phyloP scores from a whole-genome alignment of 2,113 vertebrate genomes.

The Ahaetulla prasina region DNA sequence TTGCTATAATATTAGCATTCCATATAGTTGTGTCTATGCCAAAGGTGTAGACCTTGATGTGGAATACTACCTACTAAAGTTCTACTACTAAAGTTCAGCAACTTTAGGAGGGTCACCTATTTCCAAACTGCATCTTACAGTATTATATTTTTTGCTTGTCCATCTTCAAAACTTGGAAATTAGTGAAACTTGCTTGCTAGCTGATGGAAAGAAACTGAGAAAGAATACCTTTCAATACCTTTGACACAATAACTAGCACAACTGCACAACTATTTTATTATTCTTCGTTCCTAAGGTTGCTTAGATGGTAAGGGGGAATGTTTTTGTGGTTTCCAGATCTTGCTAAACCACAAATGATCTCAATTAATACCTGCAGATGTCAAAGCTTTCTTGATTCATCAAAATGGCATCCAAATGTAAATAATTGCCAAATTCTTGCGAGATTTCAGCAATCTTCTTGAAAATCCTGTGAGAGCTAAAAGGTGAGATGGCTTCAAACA shows the following conservation, averaged over 20 bases:
- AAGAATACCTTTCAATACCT: not conserved
- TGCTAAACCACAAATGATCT: not conserved
- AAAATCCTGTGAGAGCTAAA: not conserved
- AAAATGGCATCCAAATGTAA: not conserved
- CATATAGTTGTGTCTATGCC: not conserved
- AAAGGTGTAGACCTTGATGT: not conserved
- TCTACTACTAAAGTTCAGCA: not conserved
- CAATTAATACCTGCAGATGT: not conserved
- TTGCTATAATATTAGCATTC: not conserved
- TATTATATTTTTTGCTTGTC: not conserved
- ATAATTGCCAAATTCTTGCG: not conserved
- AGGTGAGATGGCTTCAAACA: not conserved
- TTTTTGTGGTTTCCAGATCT: not conserved
- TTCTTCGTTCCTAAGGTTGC: not conserved
- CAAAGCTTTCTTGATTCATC: not conserved
- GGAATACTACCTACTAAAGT: not conserved
- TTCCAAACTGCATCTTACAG: not conserved
- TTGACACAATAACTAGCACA: not conserved
- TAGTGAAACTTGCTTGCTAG: not conserved
- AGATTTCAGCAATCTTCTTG: not conserved
- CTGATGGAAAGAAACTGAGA: too few relatives aligned
- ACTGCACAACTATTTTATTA: not conserved
- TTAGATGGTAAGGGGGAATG: not conserved
- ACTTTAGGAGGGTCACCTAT: not conserved
- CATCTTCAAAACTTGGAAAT: not conserved